A percentile compares a stretch with the other conserved stretches of the same genome.
These are phyloP conservation scores for Asarcornis scutulata DNA, from an alignment of 2,113 vertebrate species.

Conservation along the genomic window DNA sequence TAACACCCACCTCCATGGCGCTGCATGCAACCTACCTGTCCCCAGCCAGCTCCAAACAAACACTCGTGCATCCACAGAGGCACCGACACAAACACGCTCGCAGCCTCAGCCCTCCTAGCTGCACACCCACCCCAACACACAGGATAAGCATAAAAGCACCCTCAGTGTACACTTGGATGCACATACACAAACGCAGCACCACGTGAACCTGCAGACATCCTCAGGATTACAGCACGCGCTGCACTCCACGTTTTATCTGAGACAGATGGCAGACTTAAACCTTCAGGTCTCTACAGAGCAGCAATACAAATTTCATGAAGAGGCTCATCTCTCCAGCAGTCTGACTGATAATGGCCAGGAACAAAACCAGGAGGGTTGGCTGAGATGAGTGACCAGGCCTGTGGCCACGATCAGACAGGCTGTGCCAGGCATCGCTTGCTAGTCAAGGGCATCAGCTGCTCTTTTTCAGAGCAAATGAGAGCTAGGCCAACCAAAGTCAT, in stretches of 20 bases:
- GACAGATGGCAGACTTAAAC: not conserved
- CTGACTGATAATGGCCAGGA: not conserved
- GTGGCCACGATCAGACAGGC: not conserved
- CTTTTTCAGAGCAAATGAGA: conserved; percentile 18
- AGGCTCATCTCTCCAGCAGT: not conserved
- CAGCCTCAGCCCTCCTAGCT: not conserved
- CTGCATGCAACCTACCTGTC: not conserved
- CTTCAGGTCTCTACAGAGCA: not conserved
- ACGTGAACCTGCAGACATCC: rapidly evolving
- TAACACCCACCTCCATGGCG: not conserved
- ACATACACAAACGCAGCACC: not conserved
- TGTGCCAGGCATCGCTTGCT: not conserved
- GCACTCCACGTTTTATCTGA: not conserved
- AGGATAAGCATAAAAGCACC: not conserved
- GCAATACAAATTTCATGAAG: not conserved
- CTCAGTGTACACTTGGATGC: not conserved
- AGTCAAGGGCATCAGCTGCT: conserved; percentile 45
- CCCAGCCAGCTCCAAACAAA: not conserved
- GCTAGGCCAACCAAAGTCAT: not conserved
- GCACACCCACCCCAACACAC: not conserved
- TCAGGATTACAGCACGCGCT: not conserved
- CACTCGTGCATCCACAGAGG: not conserved
- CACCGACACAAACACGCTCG: not conserved
- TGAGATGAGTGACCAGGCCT: not conserved
- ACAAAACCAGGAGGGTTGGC: not conserved